phyloP scores from a whole-genome alignment of 2,113 vertebrate genomes.

The Origma solitaria region DNA sequence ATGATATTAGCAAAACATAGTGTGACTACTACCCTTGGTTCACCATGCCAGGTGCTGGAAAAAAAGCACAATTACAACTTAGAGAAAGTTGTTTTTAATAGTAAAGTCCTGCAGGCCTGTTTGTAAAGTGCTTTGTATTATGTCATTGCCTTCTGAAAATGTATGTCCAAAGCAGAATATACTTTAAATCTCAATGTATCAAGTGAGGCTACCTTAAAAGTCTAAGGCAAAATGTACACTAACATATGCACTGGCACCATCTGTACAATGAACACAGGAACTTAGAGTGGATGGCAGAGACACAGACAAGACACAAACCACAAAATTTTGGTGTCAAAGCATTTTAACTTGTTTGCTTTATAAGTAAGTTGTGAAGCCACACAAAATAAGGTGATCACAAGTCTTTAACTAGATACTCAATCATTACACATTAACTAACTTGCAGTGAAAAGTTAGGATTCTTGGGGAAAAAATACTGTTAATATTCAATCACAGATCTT shows the following conservation, averaged over 20 bases:
- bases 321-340: not conserved
- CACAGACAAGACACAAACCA: not conserved
- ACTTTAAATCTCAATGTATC: not conserved
- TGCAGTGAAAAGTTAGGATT: not conserved
- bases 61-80: not conserved
- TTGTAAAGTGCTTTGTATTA: not conserved
- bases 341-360: not conserved
- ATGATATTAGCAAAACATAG: not conserved
- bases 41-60: not conserved
- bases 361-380: not conserved
- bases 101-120: not conserved
- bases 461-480: not conserved
- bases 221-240: not conserved
- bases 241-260: not conserved
- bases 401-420: not conserved
- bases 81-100: not conserved
- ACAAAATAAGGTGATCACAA: not conserved
- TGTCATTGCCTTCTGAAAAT: not conserved
- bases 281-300: rapidly evolving
- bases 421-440: not conserved
- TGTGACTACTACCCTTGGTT: not conserved
- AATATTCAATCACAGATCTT: not conserved
- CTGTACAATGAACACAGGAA: not conserved
- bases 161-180: not conserved
- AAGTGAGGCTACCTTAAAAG: not conserved